Base-by-base conservation (phyloP, 2,888 invertebrate species). In the Nebria brevicollis region DNA sequence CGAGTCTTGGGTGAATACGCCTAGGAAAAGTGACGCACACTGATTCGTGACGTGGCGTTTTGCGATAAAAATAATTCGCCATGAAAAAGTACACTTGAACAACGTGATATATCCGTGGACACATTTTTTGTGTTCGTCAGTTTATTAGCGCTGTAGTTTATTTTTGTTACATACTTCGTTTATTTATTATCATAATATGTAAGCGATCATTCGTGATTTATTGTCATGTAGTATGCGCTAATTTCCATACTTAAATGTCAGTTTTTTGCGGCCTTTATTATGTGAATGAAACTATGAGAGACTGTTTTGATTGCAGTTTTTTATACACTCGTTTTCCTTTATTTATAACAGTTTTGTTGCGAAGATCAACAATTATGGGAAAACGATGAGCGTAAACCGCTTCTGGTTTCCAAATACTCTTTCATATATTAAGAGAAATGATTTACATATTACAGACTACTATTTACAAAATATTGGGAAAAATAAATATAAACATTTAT, bases 81-180 rank as follows among this genome's bases (percentile, higher is more conserved):
- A 54, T 54, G 54, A 54, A 54, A 54, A 11, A 54, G 54, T 13
- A 8, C 7, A 54, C 54, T 54, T 54, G 54, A 70, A 70, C 65
- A 8, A 11, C 26, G 54, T 15, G 15, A 25, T 70, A 26, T 25
- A 42, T 66, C 68, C 64, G 66, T 76, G 66, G 76, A 66, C 26
- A 72, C 20, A 10, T 70, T 68, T 34, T 68, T 66, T 65, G 25
- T 66, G 42, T 54, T 7, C 77, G 66, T 76, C 76, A 66, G 76
- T 76, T 76, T 54, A 54, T 54, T 54, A 54, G 54, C 54, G 13
- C 13, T 11, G 11, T 54, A 54, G 76, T 76, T 66, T 25, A 68
- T 68, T 25, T 68, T 68, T 68, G 26, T 41, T 76, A 66, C 66
- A 66, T 75, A 34, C 68, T 76, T 76, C 68, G 41, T 68, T 66